These are phyloP conservation scores for Drosophila pseudoananassae DNA, from an alignment of 1,140 invertebrate species.

Conservation along the genomic window DNA sequence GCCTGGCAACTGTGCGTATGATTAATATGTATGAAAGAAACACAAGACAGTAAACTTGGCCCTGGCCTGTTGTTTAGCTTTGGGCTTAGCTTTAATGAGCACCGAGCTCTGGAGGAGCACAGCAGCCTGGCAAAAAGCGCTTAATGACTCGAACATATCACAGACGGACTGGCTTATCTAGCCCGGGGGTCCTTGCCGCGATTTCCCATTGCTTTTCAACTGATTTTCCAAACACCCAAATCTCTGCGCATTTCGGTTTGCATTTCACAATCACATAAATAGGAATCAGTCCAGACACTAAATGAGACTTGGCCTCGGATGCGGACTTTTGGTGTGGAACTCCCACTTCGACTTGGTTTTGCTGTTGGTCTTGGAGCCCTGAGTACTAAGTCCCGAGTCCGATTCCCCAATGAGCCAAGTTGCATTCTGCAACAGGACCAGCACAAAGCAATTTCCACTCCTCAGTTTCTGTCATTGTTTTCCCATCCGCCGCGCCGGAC, in stretches of 20 bases:
- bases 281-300: constrained; percentile 61
- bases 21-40: constrained; percentile 58
- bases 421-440: constrained; percentile 24
- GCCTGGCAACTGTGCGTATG: constrained; percentile 58
- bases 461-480: constrained; percentile 39
- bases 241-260: constrained; percentile 54
- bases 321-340: not conserved
- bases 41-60: constrained; percentile 6
- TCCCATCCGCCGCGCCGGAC: constrained; percentile 19
- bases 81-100: constrained; percentile 70
- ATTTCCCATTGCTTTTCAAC: constrained; percentile 19
- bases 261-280: constrained; percentile 77
- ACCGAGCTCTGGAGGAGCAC: constrained; percentile 18
- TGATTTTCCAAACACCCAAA: constrained; percentile 31
- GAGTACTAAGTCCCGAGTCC: not conserved
- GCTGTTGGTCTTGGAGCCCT: not conserved
- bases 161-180: constrained; percentile 55
- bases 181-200: constrained; percentile 31
- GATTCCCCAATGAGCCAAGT: constrained; percentile 25
- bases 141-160: constrained; percentile 74
- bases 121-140: constrained; percentile 41
- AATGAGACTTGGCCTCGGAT: constrained; percentile 33
- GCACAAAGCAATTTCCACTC: constrained; percentile 44
- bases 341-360: not conserved
- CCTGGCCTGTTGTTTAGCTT: constrained; percentile 55